Evolutionary conservation across 2,113 vertebrate species (phyloP), one percentile per base, ranked within the genome.

Genomic region (Oryzias curvinotus): DNA sequence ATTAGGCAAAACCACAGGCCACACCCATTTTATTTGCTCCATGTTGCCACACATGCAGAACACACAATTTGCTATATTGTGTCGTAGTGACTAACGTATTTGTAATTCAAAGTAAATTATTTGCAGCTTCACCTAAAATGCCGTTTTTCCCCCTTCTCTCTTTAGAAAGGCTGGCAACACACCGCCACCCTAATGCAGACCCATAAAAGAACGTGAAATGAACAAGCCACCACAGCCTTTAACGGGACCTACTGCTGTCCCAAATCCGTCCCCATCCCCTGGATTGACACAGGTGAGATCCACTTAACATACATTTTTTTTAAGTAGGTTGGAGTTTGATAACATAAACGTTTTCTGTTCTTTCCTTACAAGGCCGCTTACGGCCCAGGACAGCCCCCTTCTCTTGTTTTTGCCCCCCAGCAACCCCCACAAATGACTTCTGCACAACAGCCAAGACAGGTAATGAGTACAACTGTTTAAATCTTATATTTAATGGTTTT

Each of bases 211-310:
- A 95, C 93, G 93, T 97, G 97, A 98, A 96, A 99, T 98, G 97
- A 99, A 97, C 93, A 99, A 98, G 95, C 94, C 96, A 92, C 96
- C 96, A 90, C 97, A 98, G 93, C 93, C 96, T 94, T 94, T 97
- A 95, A 93, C 94, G 93, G 95, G 94, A 94, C 91, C 94, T 84
- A 91, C 93, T 59, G 91, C 94, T 82, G 93, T 95, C 94, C 95
- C 96, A 82, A 96, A 93, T 90, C 96, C 92, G 64, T 89, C 96
- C 91, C 95, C 95, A 57, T 99, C 97, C 89, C 97, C 97, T 10
- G 97, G 96, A 95, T 87, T 99, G 83, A 91, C 96, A 83, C 95
- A 96, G 96, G 97, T 99, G 88, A 93, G 76, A 28, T 12, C 7
- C 51, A 1, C 15, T 26, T 15, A 60, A 4, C 26, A 23, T n/a